Base-by-base conservation (phyloP, 2,888 invertebrate species). In the Zhuqinia jingwanae region DNA sequence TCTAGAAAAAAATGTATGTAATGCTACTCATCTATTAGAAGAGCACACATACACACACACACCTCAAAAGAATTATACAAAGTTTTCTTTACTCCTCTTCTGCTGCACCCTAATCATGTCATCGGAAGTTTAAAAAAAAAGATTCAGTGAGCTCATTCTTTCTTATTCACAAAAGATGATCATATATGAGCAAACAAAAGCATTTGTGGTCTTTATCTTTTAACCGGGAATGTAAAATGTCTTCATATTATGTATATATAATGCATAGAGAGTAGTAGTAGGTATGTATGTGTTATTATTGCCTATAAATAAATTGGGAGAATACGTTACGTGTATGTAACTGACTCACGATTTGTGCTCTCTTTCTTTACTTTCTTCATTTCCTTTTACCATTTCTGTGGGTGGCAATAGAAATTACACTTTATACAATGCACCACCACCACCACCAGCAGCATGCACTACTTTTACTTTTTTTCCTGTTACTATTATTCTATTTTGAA, bases 31-130 rank as follows among this genome's bases (percentile, higher is more conserved):
- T 79, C 70, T 73, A 68, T 70, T 85, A 85, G 60, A 68, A 17
- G 36, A 30, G 36, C 56, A 36, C 65, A 65, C 8, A 42, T 25
- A 17, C n/a, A n/a, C n/a, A n/a, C n/a, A 15, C 68, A 45, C 45
- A 68, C 42, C 68, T 68, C 68, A 45, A 68, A 65, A 45, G 68
- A 68, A 68, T 68, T 65, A 36, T 17, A 36, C 17, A 36, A 65
- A 58, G 56, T 30, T 36, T 50, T 50, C 25, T 30, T 45, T 60
- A 17, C 27, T 22, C n/a, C n/a, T 47, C 58, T 5, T 20, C 20
- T 22, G 73, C 60, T 85, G 79, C 79, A 85, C 70, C 81, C 78
- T 85, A 70, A 85, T 85, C 85, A 85, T 79, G 68, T 77, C 50
- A 47, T 68, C 53, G 42, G 58, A 47, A 78, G 78, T 85, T 85